phyloP scores from a whole-genome alignment of 2,113 vertebrate species.

The Elachura formosa region DNA sequence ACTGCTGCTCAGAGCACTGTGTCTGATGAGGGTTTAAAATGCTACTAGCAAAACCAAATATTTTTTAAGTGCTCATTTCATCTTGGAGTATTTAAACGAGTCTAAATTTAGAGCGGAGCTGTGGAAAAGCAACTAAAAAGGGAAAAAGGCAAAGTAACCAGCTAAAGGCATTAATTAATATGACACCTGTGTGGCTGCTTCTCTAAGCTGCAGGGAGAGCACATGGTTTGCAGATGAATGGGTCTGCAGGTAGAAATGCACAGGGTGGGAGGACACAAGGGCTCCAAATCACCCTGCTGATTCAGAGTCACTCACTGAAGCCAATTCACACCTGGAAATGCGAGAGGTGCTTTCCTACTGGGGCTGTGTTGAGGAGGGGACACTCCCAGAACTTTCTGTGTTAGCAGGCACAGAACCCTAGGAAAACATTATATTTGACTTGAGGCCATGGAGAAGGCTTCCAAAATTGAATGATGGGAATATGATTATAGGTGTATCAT shows the following conservation, averaged over 20 bases:
- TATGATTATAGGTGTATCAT: too few species aligned
- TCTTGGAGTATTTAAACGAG: slow-evolving; percentile 23
- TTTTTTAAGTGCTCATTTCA: neutral
- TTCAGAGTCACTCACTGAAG: neutral
- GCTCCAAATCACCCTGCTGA: neutral
- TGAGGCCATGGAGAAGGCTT: too few species aligned
- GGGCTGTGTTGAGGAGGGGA: neutral
- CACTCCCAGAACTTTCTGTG: too few species aligned
- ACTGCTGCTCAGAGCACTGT: neutral
- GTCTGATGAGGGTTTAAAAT: slow-evolving; percentile 4
- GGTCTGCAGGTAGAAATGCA: neutral
- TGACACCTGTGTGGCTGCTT: neutral
- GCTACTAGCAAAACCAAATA: neutral
- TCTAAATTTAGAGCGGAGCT: neutral
- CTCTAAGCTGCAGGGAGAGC: neutral
- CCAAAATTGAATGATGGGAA: too few species aligned
- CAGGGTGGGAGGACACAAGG: neutral
- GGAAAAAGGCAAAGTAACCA: slow-evolving; percentile 1
- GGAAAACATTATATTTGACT: too few species aligned
- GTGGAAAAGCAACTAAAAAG: neutral
- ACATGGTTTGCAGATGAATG: neutral
- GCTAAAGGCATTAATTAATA: neutral
- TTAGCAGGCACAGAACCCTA: too few species aligned
- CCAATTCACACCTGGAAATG: neutral
- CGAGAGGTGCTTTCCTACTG: neutral